These are phyloP conservation scores for Hyppa rectilinea DNA, from an alignment of 2,888 invertebrate species.

Conservation along the genomic window DNA sequence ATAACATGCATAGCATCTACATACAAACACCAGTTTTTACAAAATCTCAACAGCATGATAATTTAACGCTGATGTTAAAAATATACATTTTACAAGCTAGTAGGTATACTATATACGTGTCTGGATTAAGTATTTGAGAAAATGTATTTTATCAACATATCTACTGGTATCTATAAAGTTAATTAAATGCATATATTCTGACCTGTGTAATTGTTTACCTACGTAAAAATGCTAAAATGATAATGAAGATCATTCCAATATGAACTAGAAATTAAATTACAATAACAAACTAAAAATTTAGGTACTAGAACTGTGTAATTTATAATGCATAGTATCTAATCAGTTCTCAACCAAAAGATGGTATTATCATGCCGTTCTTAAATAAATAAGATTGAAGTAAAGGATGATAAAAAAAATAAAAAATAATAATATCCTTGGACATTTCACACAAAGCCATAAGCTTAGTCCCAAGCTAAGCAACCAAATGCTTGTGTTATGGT, in stretches of 20 bases:
- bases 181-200: slow-evolving; percentile 6
- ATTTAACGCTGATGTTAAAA: too few species aligned
- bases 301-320: too few species aligned
- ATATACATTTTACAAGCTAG: not conserved
- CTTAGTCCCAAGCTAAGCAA: too few species aligned
- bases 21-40: not conserved
- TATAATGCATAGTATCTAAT: too few species aligned
- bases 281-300: too few species aligned
- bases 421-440: too few species aligned
- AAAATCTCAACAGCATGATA: too few species aligned
- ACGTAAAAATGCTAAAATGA: not conserved
- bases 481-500: too few species aligned
- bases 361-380: slow-evolving; percentile 5
- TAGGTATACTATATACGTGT: not conserved
- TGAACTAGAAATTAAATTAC: too few species aligned
- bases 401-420: too few species aligned
- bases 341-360: slow-evolving; percentile 23
- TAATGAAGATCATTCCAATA: too few species aligned
- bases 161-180: not conserved
- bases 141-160: slow-evolving; percentile 4
- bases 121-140: slow-evolving; percentile 27
- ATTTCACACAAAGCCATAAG: too few species aligned
- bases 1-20: slow-evolving; percentile 12
- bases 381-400: not conserved
- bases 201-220: not conserved